These are phyloP conservation scores for Nephrotoma guestfalica DNA, from an alignment of 2,888 invertebrate species.

Conservation along the genomic window DNA sequence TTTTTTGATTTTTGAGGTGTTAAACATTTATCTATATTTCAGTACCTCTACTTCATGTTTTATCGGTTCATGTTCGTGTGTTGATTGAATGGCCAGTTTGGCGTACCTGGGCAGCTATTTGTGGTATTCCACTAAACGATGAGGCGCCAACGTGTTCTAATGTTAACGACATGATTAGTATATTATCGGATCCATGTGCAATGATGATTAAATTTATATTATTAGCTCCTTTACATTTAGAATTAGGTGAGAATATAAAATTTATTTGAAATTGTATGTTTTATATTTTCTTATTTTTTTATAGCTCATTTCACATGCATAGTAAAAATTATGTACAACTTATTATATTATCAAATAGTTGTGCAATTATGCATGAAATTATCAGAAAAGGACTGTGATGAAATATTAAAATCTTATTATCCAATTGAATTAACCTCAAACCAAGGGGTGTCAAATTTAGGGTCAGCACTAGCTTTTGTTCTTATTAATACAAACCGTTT, in stretches of 20 bases:
- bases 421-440: slow-evolving; percentile 9
- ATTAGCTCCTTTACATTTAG: slow-evolving; percentile 69
- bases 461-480: slow-evolving; percentile 29
- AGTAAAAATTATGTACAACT: slow-evolving; percentile 75
- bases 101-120: slow-evolving; percentile 31
- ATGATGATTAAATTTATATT: slow-evolving; percentile 76
- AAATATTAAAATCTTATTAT: slow-evolving; percentile 28
- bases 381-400: slow-evolving; percentile 46
- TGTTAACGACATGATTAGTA: slow-evolving; percentile 46
- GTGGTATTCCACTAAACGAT: slow-evolving; percentile 27
- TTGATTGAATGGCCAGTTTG: slow-evolving; percentile 46
- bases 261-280: background rate
- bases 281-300: slow-evolving; percentile 17
- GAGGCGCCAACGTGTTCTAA: slow-evolving; percentile 28
- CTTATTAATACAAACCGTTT: slow-evolving; percentile 25
- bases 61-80: slow-evolving; percentile 72
- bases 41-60: slow-evolving; percentile 80
- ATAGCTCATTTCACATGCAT: slow-evolving; percentile 79
- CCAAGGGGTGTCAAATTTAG: slow-evolving; percentile 19
- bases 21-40: slow-evolving; percentile 20
- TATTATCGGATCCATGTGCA: slow-evolving; percentile 75
- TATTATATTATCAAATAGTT: slow-evolving; percentile 79
- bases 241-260: slow-evolving; percentile 48
- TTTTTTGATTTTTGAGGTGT: background rate
- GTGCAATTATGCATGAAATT: slow-evolving; percentile 59